Percentiles rank a stretch among this genome's conserved stretches.
These are phyloP conservation scores for Aurelia sp. DNA, from an alignment of 30 jellyfish, hydroid and myxozoan genomes.

Conservation along the genomic window DNA sequence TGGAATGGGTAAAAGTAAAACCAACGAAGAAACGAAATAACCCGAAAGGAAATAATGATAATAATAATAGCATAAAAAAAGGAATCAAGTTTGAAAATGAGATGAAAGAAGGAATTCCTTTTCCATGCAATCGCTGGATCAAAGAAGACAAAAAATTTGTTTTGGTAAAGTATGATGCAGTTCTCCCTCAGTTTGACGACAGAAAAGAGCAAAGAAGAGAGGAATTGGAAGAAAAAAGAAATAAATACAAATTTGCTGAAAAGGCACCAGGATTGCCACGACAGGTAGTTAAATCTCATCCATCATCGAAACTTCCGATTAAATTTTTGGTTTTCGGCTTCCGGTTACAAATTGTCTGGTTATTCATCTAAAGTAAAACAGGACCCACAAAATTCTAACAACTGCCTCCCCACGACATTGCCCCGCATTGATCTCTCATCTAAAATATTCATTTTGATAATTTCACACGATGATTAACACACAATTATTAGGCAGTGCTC, in stretches of 20 bases:
- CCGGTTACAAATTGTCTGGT: too few species aligned
- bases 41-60: neutral
- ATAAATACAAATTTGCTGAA: conserved; percentile 53
- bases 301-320: too few species aligned
- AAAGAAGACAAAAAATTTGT: conserved; percentile 54
- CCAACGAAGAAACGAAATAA: conserved; percentile 5
- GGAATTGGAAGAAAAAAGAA: conserved; percentile 78
- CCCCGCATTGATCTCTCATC: too few species aligned
- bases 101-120: conserved; percentile 37
- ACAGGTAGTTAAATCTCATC: conserved; percentile 42
- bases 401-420: too few species aligned
- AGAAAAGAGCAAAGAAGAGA: conserved; percentile 69
- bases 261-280: conserved; percentile 84
- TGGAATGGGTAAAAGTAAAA: conserved; percentile 81
- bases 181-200: conserved; percentile 90
- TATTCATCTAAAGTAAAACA: too few species aligned
- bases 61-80: neutral
- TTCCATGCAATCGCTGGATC: conserved; percentile 96
- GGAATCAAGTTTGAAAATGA: neutral
- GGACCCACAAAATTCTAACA: too few species aligned
- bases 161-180: conserved; percentile 72
- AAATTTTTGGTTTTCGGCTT: too few species aligned
- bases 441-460: too few species aligned
- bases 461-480: too few species aligned
- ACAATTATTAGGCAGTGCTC: too few species aligned